Percentiles rank a stretch among this genome's conserved stretches.
phyloP scores from a whole-genome alignment of 2,113 vertebrate genomes.

The Himantopus leucocephalus region DNA sequence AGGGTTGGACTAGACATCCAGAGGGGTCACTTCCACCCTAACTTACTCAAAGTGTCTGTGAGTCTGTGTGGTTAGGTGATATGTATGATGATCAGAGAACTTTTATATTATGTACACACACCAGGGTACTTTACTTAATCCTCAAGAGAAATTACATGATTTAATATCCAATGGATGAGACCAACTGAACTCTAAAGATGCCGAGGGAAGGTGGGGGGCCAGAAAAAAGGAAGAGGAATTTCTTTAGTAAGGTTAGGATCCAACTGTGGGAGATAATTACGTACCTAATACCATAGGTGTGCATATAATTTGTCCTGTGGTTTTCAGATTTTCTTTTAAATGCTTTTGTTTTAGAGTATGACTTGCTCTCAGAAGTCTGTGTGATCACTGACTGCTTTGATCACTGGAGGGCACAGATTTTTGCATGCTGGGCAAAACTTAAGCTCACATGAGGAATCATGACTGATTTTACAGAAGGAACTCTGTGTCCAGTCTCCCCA shows the following conservation, averaged over 20 bases:
- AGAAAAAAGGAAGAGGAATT: not conserved
- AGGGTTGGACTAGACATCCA: not conserved
- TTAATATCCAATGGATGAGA: not conserved
- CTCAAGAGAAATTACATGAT: not conserved
- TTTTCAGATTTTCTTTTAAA: conserved; percentile 21
- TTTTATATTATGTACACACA: not conserved
- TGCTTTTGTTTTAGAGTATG: conserved; percentile 17
- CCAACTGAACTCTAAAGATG: not conserved
- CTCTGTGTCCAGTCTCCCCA: not conserved
- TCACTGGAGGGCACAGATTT: not conserved
- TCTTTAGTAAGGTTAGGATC: conserved; percentile 14
- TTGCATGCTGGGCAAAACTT: conserved; percentile 2
- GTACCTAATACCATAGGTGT: conserved; percentile 7
- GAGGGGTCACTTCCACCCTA: not conserved
- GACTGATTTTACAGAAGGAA: not conserved
- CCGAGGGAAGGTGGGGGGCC: not conserved
- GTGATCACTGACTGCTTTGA: conserved; percentile 38
- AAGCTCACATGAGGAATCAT: not conserved
- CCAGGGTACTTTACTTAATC: not conserved
- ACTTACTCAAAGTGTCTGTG: not conserved
- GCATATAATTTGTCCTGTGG: conserved; percentile 31
- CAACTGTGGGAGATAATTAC: conserved; percentile 46
- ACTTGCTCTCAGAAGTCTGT: conserved; percentile 11
- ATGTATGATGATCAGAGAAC: not conserved
- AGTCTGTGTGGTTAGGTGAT: not conserved